phyloP scores from a whole-genome alignment of 2,113 vertebrate genomes.

The Machaerirhynchus nigripectus region DNA sequence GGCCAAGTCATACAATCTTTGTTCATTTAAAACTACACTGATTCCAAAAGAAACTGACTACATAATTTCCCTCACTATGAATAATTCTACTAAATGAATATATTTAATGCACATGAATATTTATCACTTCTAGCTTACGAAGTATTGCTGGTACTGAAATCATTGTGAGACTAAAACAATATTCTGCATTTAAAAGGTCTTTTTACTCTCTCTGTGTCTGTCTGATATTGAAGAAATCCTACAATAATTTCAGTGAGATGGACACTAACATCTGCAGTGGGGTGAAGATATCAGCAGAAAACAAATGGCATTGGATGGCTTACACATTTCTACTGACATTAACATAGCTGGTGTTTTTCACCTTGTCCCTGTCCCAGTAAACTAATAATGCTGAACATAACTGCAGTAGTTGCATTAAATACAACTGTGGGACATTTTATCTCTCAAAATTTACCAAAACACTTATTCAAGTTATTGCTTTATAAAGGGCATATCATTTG shows the following conservation, averaged over 20 bases:
- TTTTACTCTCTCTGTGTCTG: not conserved
- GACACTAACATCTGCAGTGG: not conserved
- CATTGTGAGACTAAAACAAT: conserved; percentile 16
- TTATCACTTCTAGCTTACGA: conserved; percentile 32
- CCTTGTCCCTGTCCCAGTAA: not conserved
- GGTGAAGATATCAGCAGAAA: not conserved
- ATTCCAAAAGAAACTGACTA: conserved; percentile 46
- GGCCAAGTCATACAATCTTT: conserved; percentile 25
- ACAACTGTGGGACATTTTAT: not conserved
- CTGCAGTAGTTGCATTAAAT: not conserved
- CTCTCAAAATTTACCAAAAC: not conserved
- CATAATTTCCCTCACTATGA: conserved; percentile 53
- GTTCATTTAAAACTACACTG: conserved; percentile 31
- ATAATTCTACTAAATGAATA: conserved; percentile 58
- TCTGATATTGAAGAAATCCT: not conserved
- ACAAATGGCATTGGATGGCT: not conserved
- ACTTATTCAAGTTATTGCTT: not conserved
- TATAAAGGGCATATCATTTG: not conserved
- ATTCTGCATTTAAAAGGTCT: conserved; percentile 12
- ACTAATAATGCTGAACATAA: not conserved
- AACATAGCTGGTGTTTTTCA: not conserved
- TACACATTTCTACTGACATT: not conserved
- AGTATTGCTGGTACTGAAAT: conserved; percentile 27
- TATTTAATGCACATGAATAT: conserved; percentile 48
- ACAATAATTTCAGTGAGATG: not conserved